A percentile compares a stretch with the other conserved stretches of the same genome.
Conservation (phyloP, 1,140 invertebrate genomes). For the Orchestia grillus region DNA sequence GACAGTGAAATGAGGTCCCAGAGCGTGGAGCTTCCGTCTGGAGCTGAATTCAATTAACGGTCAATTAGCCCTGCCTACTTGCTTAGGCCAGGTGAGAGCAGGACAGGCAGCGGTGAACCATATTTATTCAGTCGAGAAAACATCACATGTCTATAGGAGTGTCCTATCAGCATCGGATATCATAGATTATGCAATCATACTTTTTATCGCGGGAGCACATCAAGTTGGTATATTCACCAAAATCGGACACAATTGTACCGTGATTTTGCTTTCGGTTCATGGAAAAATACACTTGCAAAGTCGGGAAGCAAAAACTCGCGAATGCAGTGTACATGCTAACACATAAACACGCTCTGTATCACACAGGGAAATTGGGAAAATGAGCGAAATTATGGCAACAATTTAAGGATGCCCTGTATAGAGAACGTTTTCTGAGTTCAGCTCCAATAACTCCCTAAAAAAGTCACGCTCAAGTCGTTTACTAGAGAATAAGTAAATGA, state of each 20-base stretch:
- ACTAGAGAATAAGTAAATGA: background rate
- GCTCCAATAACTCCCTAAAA: background rate
- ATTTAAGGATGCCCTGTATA: background rate
- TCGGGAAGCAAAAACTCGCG: background rate
- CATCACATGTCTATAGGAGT: background rate
- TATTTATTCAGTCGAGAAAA: background rate
- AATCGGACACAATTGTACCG: background rate
- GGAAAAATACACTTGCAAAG: background rate
- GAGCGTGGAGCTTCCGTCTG: background rate
- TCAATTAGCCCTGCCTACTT: background rate
- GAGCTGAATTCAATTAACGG: background rate
- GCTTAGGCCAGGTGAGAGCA: background rate
- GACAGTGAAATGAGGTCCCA: background rate
- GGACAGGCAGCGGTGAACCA: background rate
- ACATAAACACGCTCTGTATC: background rate
- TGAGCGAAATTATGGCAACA: background rate
- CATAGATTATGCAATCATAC: background rate
- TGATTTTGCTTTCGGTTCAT: background rate
- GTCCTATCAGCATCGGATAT: background rate
- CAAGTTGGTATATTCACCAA: background rate
- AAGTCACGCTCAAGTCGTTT: too few species aligned
- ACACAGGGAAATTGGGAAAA: background rate
- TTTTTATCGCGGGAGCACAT: background rate
- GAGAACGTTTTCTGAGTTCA: background rate
- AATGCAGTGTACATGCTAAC: background rate